phyloP scores from a whole-genome alignment of 2,888 invertebrate species.

The Dione vanillae region DNA sequence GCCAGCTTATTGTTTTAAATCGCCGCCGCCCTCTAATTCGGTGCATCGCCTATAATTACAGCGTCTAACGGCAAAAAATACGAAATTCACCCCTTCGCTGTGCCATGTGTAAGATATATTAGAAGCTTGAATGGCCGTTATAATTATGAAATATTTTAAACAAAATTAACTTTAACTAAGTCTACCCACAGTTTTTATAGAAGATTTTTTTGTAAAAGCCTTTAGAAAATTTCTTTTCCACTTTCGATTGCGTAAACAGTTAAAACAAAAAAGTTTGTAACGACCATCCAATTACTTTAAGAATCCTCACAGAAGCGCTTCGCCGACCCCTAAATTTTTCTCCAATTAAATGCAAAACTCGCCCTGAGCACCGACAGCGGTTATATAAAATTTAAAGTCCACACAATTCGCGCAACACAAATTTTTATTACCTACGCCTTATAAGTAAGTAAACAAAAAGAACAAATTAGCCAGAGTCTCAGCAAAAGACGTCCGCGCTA shows the following conservation, averaged over 20 bases:
- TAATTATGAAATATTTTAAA: conserved; percentile 40
- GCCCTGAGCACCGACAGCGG: conserved; percentile 72
- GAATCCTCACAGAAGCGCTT: conserved; percentile 81
- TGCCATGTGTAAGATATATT: conserved; percentile 66
- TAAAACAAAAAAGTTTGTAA: conserved; percentile 78
- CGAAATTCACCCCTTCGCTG: conserved; percentile 74
- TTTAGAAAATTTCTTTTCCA: conserved; percentile 41
- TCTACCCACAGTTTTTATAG: conserved; percentile 17
- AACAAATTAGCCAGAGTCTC: conserved; percentile 78
- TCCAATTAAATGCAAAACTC: conserved; percentile 83
- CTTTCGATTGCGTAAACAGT: conserved; percentile 70
- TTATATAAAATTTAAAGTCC: conserved; percentile 83
- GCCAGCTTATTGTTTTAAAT: conserved; percentile 81
- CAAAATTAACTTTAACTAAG: conserved; percentile 25
- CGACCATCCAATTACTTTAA: conserved; percentile 82
- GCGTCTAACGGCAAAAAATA: conserved; percentile 60
- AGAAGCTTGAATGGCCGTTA: conserved; percentile 46
- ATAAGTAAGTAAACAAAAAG: conserved; percentile 81
- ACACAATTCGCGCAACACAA: conserved; percentile 84
- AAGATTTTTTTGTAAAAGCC: conserved; percentile 16
- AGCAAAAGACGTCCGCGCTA: conserved; percentile 70
- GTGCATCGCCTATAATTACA: conserved; percentile 76
- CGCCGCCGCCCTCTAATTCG: conserved; percentile 79
- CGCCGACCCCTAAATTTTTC: conserved; percentile 79
- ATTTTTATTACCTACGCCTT: conserved; percentile 81